A percentile compares a stretch with the other conserved stretches of the same genome.
Evolutionary conservation across 2,888 invertebrate genomes (phyloP).

Genomic region (Hypselothyrea guttata): DNA sequence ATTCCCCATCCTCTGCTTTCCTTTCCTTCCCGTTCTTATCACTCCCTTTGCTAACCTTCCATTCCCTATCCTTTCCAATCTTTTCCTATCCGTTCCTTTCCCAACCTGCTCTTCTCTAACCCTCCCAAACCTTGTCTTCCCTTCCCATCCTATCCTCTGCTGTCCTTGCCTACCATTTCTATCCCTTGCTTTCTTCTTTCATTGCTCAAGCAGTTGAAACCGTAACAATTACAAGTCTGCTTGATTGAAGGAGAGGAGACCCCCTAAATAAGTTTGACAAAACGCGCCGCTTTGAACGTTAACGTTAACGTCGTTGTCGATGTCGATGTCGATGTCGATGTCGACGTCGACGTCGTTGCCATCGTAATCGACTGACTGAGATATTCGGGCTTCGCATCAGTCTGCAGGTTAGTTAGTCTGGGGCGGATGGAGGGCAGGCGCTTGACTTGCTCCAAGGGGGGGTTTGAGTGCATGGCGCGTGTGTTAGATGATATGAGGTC

Average conservation of each 20-base stretch:
- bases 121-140: too few relatives aligned
- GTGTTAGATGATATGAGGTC: constrained; percentile 81
- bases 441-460: constrained; percentile 1
- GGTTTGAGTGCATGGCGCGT: constrained; percentile 77
- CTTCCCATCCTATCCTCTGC: too few relatives aligned
- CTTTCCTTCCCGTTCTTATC: too few relatives aligned
- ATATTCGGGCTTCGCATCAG: constrained; percentile 45
- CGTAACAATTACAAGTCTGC: constrained; percentile 66
- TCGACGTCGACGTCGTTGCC: constrained; percentile 40
- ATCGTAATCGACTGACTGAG: constrained; percentile 56
- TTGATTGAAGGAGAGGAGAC: constrained; percentile 44
- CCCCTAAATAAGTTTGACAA: constrained; percentile 62
- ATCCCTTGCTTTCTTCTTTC: too few relatives aligned
- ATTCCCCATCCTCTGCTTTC: too few relatives aligned
- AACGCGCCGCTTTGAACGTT: constrained; percentile 12
- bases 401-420: constrained; percentile 65
- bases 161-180: too few relatives aligned
- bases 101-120: neutral
- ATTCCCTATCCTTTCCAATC: too few relatives aligned
- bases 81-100: too few relatives aligned
- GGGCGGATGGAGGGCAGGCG: neutral
- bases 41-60: too few relatives aligned
- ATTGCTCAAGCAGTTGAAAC: constrained; percentile 53
- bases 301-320: constrained; percentile 14
- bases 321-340: constrained; percentile 7